A percentile compares a stretch with the other conserved stretches of the same genome.
Evolutionary conservation across 2,888 invertebrate species (phyloP).

Genomic region (Uropetala carovei): DNA sequence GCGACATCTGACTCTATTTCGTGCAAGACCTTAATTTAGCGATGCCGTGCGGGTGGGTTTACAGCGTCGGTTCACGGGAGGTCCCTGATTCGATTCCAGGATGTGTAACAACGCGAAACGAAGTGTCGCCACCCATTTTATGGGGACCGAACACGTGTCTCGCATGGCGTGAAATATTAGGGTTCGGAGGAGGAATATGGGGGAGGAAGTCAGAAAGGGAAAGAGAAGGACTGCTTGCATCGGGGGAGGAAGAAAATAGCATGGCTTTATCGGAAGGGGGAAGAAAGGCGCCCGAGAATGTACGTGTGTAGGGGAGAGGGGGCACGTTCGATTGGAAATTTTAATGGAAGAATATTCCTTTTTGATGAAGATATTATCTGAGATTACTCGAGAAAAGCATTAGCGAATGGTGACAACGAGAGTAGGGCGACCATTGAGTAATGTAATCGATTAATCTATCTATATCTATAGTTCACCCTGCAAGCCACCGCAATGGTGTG

Average conservation of each 20-base stretch:
- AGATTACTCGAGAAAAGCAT: not conserved
- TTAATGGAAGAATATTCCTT: constrained; percentile 12
- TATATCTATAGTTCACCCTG: too few species aligned
- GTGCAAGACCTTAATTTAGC: constrained; percentile 26
- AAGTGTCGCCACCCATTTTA: constrained; percentile 57
- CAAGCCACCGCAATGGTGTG: too few species aligned
- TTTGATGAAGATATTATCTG: not conserved
- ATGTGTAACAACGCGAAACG: constrained; percentile 58
- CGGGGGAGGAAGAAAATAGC: not conserved
- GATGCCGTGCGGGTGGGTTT: not conserved
- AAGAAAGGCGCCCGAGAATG: not conserved
- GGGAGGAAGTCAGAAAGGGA: not conserved
- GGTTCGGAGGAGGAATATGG: not conserved
- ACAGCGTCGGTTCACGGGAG: not conserved
- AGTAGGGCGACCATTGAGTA: not conserved
- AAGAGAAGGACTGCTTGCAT: not conserved
- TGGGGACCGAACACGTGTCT: constrained; percentile 52
- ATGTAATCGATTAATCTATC: too few species aligned
- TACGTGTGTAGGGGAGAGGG: not conserved
- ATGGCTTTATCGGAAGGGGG: too few species aligned
- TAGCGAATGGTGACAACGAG: not conserved
- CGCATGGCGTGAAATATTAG: constrained; percentile 53
- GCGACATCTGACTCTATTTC: not conserved
- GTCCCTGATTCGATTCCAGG: constrained; percentile 59
- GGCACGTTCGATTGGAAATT: constrained; percentile 2